Conservation (phyloP, 2,888 invertebrate species). For the Chrysina gloriosa region DNA sequence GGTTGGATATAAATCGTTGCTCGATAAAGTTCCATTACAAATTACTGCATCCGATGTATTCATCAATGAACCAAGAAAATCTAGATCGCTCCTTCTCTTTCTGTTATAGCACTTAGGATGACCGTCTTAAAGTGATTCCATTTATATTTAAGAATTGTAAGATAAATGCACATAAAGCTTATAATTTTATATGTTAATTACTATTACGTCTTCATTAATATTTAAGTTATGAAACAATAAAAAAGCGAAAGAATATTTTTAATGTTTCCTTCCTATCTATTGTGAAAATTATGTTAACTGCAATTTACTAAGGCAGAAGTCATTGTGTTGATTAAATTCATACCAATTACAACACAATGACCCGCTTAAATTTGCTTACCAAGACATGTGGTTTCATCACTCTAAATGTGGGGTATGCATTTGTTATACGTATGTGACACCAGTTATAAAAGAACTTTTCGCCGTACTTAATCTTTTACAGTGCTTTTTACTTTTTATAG, state of each 20-base stretch:
- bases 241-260: too few species aligned
- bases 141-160: neutral
- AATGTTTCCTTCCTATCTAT: too few species aligned
- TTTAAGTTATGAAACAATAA: too few species aligned
- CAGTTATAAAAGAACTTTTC: constrained; percentile 11
- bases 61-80: constrained; percentile 28
- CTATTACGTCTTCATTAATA: neutral
- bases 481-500: neutral
- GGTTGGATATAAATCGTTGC: constrained; percentile 28
- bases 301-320: neutral
- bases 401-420: neutral
- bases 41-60: constrained; percentile 29
- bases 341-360: constrained; percentile 12
- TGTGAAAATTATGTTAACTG: neutral
- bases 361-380: constrained; percentile 20
- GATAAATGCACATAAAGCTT: neutral
- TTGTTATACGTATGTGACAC: neutral
- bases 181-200: too few species aligned
- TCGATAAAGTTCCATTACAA: constrained; percentile 31
- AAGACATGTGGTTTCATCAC: neutral
- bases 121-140: neutral
- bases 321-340: neutral
- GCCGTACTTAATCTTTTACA: neutral
- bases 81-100: constrained; percentile 24
- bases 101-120: neutral